Evolutionary conservation across 2,113 vertebrate genomes (phyloP), one percentile per base, ranked within the genome.

Genomic region (Parotia lawesii): DNA sequence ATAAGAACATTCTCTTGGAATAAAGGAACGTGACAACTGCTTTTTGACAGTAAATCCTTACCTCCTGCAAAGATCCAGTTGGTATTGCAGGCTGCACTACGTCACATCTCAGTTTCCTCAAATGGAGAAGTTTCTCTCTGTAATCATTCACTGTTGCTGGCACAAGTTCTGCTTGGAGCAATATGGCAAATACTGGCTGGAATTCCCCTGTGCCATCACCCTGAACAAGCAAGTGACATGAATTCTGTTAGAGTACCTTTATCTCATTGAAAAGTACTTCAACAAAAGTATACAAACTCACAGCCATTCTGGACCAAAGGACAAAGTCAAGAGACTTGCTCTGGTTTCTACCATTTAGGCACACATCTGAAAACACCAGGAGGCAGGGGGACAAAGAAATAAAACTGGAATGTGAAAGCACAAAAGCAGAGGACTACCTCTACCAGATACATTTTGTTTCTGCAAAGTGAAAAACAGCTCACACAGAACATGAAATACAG

Each of bases 71-170:
- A 14, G 97, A 97, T 25, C 98, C 98, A 31, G 56, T 95, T 2
- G 98, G 98, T 79, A 98, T 84, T n/a, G 96, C 56, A 38, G 97
- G 89, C 89, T 97, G 98, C 54, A 98, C 98, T 87, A 98, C 95
- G 85, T 99, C 99, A 31, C 98, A 98, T 16, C 99, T 98, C 48
- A 99, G 97, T 94, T 99, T 99, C 20, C 98, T 97, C 75, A 99
- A 92, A 81, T 99, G 98, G 12, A 99, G 98, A 44, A 99, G 98
- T 90, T 99, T 99, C 50, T 99, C 99, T 89, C 99, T 98, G 96
- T 99, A 99, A 95, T 99, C 98, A 74, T 98, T 98, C 71, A 99
- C 98, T 2, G 98, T 98, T 17, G 99, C 99, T 6, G 99, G 98
- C 33, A 99, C 98, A 44, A 98, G 98, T 90, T 99, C 98, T 4